These are phyloP conservation scores for Cataglyphis albicans DNA, from an alignment of 2,888 invertebrate genomes.

Conservation along the genomic window DNA sequence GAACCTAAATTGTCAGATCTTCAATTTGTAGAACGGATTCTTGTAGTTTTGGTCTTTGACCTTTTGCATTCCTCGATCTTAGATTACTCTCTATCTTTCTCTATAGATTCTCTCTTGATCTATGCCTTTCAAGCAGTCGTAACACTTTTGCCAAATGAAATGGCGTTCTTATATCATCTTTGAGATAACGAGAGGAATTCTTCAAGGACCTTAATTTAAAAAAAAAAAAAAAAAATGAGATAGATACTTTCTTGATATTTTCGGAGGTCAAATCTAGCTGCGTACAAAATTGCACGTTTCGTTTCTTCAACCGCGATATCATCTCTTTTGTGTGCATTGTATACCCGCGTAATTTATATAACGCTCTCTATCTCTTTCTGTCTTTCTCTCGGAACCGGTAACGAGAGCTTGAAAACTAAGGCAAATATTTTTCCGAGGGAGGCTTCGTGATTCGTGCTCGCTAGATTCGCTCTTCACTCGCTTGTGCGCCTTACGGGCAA, in stretches of 20 bases:
- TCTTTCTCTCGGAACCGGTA: background rate
- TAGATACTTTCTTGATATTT: constrained; percentile 9
- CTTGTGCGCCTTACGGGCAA: constrained; percentile 44
- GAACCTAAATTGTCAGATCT: background rate
- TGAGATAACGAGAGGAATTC: constrained; percentile 37
- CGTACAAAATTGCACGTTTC: constrained; percentile 15
- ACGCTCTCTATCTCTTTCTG: background rate
- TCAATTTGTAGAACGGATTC: background rate
- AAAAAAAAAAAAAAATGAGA: background rate
- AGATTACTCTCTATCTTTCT: constrained; percentile 16
- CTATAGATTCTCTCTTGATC: constrained; percentile 23
- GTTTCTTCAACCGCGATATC: constrained; percentile 16
- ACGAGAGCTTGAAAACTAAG: constrained; percentile 60
- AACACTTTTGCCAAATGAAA: constrained; percentile 32
- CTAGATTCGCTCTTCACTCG: background rate
- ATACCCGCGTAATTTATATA: constrained; percentile 38
- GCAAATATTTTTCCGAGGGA: constrained; percentile 66
- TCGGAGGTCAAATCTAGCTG: constrained; percentile 29
- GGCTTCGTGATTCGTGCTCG: constrained; percentile 46
- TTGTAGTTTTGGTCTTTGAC: constrained; percentile 28
- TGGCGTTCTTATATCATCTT: background rate
- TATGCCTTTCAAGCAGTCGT: constrained; percentile 33
- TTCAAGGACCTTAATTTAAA: constrained; percentile 26
- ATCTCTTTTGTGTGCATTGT: constrained; percentile 45
- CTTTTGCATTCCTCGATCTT: constrained; percentile 9